Percentiles rank a stretch among this genome's conserved stretches.
Conservation (phyloP, 2,797 vertebrate genomes). For the Sylvia borin region DNA sequence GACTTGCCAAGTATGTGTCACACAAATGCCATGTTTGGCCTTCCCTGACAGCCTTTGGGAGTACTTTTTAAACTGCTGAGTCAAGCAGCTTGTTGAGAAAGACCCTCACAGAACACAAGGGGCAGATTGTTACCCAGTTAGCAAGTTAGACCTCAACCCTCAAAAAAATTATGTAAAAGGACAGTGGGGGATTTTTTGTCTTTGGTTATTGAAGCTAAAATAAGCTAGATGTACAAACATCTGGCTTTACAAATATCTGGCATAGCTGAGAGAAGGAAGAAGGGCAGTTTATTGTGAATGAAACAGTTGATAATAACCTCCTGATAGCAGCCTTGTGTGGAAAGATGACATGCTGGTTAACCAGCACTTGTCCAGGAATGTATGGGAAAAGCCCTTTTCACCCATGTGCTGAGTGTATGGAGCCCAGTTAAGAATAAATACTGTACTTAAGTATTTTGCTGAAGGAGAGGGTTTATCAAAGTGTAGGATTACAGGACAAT, state of each 20-base stretch:
- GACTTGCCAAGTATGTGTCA: background rate
- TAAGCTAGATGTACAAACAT: background rate
- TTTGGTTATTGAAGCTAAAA: background rate
- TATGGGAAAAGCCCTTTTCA: background rate
- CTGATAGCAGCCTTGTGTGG: background rate
- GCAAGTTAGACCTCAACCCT: background rate
- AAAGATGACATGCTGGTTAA: background rate
- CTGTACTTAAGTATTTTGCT: background rate
- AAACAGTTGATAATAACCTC: background rate
- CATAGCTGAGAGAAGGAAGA: background rate
- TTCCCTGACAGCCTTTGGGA: background rate
- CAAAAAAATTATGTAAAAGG: background rate
- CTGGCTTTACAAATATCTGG: background rate
- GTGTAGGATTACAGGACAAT: background rate
- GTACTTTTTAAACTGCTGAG: background rate
- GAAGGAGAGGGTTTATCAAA: background rate
- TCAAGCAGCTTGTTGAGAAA: background rate
- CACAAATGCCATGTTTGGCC: background rate
- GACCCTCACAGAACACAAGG: background rate
- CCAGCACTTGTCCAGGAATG: background rate
- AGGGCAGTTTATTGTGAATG: background rate
- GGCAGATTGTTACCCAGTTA: background rate
- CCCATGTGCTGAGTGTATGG: background rate
- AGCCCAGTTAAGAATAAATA: background rate
- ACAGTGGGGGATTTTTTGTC: background rate